Percentiles rank a stretch among this genome's conserved stretches.
phyloP scores from a whole-genome alignment of 2,113 vertebrate genomes.

The Sminthopsis crassicaudata region DNA sequence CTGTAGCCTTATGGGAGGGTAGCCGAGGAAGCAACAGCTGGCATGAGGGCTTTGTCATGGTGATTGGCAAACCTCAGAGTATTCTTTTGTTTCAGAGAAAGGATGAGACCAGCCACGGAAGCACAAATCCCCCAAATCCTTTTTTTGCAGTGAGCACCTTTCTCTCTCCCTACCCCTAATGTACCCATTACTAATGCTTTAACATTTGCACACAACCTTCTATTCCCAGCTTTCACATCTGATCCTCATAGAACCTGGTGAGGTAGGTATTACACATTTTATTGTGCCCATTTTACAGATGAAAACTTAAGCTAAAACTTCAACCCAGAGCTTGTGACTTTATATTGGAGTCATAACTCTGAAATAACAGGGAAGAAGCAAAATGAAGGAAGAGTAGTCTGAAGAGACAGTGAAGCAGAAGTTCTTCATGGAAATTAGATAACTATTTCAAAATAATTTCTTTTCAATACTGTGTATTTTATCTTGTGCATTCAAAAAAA shows the following conservation, averaged over 20 bases:
- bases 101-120: conserved; percentile 29
- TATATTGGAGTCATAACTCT: background rate
- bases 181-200: background rate
- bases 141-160: background rate
- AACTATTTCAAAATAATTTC: background rate
- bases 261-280: background rate
- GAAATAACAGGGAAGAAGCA: background rate
- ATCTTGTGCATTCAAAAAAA: background rate
- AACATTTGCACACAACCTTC: background rate
- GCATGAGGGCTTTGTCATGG: conserved; percentile 67
- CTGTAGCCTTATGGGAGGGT: conserved; percentile 28
- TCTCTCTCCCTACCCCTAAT: background rate
- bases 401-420: background rate
- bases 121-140: conserved; percentile 10
- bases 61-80: conserved; percentile 63
- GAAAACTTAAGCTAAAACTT: background rate
- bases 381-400: background rate
- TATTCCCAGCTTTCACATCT: background rate
- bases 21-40: conserved; percentile 48
- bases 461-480: background rate
- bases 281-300: background rate
- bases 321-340: background rate
- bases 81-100: conserved; percentile 64
- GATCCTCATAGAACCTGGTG: background rate
- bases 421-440: background rate